Evolutionary conservation across 1,140 invertebrate genomes (phyloP), one percentile per base, ranked within the genome.

Genomic region (Parapsyche elsis): DNA sequence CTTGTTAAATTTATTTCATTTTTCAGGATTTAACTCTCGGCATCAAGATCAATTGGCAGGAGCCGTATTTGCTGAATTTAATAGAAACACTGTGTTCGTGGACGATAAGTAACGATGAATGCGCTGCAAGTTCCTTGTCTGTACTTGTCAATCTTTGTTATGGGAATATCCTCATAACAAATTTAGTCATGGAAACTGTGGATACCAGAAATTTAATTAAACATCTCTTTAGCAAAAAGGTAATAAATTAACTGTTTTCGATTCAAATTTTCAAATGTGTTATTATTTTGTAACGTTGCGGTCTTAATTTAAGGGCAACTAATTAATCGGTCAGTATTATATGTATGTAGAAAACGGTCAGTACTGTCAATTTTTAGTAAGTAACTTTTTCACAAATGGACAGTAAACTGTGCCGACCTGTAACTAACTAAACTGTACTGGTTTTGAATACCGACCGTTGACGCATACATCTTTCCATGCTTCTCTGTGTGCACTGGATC

Each of bases 71-170:
- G 44, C 85, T 90, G 0, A 88, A 90, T 80, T 86, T 94, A 46
- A 91, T 94, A 85, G 89, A 90, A 14, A 90, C 89, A 14, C 84
- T 94, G 19, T 90, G 90, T 0, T 88, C 90, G 30, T 94, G 91
- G 91, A 89, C 93, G 76, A 86, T 85, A n/a, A 87, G 90, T 21
- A 89, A 89, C 0, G 89, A 89, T 84, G 71, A 83, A 0, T 87
- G 90, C 7, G 9, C 5, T 71, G 84, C 91, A 46, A 87, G 91
- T 2, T 90, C 30, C 92, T 0, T 86, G 2, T 91, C 92, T 0
- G 90, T 94, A n/a, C 85, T 94, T n/a, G 91, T 93, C 0, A 94
- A 94, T 88, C 86, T 94, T 12, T 94, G 92, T 84, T 92, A 93
- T 83, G 92, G 92, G 81, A 94, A 94, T 86, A 84, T 92, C 75